Conservation (phyloP, 2,888 invertebrate species). For the Himalopsyche kuldschensis region DNA sequence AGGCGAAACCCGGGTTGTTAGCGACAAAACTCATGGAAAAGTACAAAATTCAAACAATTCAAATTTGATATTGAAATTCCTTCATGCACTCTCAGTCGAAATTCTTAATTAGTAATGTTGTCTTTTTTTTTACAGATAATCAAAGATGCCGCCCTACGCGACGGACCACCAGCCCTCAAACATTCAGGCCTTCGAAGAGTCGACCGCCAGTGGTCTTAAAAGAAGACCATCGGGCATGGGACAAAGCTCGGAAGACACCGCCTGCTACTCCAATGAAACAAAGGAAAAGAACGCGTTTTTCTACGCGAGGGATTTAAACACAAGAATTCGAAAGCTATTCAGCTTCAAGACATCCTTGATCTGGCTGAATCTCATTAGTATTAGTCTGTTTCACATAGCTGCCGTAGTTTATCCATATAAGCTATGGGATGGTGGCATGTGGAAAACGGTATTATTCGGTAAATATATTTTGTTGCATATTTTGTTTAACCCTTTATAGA, state of each 20-base stretch:
- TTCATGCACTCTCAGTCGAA: too few species aligned
- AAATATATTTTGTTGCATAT: slow-evolving; percentile 50
- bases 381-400: slow-evolving; percentile 57
- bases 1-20: too few species aligned
- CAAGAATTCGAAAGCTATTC: not conserved
- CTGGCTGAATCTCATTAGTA: slow-evolving; percentile 64
- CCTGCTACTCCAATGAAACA: not conserved
- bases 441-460: slow-evolving; percentile 63
- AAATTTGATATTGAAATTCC: too few species aligned
- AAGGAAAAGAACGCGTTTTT: not conserved
- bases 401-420: slow-evolving; percentile 45
- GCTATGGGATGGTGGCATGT: slow-evolving; percentile 43
- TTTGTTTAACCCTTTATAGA: too few species aligned
- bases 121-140: not conserved
- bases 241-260: not conserved
- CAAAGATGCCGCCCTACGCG: not conserved
- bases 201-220: not conserved
- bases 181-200: not conserved
- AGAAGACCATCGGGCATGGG: not conserved
- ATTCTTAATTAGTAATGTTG: too few species aligned
- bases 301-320: not conserved
- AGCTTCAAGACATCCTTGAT: slow-evolving; percentile 57
- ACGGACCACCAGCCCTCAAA: not conserved
- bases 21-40: too few species aligned
- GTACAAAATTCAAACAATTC: too few species aligned